Base-by-base conservation (phyloP, 2,797 vertebrate genomes). In the Sparus aurata region DNA sequence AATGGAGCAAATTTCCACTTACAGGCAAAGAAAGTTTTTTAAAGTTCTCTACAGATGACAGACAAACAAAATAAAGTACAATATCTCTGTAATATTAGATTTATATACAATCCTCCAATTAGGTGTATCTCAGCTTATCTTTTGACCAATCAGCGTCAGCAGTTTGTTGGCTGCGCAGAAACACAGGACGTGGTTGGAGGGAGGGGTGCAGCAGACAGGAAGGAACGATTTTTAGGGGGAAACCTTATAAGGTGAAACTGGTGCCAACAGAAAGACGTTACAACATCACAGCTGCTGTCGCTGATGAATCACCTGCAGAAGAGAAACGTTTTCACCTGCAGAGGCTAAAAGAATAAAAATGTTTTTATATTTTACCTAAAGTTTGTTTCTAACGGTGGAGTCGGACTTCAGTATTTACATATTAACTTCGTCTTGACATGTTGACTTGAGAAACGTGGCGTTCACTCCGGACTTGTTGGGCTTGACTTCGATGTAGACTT, bases 211-310 rank as follows among this genome's bases (percentile, higher is more conserved):
- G 60, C 20, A 16, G 50, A 43, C 52, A 59, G 83, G 89, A 88
- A 79, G 66, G 55, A 0, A 52, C 0, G 3, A 1, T 2, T 12
- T n/a, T 25, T 18, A 70, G 52, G 27, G 69, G 61, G 62, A 79
- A 64, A 55, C 84, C 90, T 57, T 90, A 87, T 85, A 90, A 77
- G 85, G 86, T 52, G 57, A 82, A 60, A 58, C 13, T 5, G 45
- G 55, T 4, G 22, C 17, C 13, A 62, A 20, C 25, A 58, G 54
- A 69, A 18, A 30, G 20, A 47, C 5, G 41, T 84, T 64, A 18
- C 74, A 87, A 77, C 70, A 15, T 46, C 23, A 16, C 22, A 27
- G 38, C 60, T 23, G 16, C 55, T 18, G 50, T 27, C 12, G 23
- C 2, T 15, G 4, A 41, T 4, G 8, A 5, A 15, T 13, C 8